Conservation (phyloP, 2,797 vertebrate species). For the Hybognathus amarus region DNA sequence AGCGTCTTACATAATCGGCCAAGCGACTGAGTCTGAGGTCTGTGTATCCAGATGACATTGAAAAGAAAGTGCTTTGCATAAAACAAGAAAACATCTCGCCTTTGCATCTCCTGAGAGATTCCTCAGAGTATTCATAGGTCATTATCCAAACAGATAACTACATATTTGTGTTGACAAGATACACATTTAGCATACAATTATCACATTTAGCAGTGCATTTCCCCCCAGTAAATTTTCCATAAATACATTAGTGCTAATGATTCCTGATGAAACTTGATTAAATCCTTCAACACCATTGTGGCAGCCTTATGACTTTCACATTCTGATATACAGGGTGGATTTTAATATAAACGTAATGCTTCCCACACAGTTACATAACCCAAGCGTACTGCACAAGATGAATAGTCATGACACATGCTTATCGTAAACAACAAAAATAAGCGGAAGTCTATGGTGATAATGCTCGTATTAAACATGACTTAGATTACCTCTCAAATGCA, state of each 20-base stretch:
- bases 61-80: constrained; percentile 68
- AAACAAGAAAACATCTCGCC: constrained; percentile 66
- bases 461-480: constrained; percentile 40
- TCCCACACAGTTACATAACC: constrained; percentile 9
- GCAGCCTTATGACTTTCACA: not conserved
- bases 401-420: not conserved
- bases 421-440: constrained; percentile 25
- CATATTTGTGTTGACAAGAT: constrained; percentile 69
- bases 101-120: constrained; percentile 71
- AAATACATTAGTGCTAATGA: constrained; percentile 60
- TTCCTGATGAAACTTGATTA: constrained; percentile 56
- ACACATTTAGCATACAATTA: constrained; percentile 62
- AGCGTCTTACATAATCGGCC: constrained; percentile 75
- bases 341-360: constrained; percentile 27
- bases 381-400: not conserved
- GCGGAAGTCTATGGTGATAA: constrained; percentile 4
- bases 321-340: not conserved
- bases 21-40: constrained; percentile 74
- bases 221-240: constrained; percentile 20
- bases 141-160: constrained; percentile 69
- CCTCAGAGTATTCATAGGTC: constrained; percentile 65
- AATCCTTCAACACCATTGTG: not conserved
- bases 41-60: constrained; percentile 60
- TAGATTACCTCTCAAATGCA: constrained; percentile 30
- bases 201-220: constrained; percentile 53